A percentile compares a stretch with the other conserved stretches of the same genome.
Evolutionary conservation across 2,888 invertebrate genomes (phyloP).

Genomic region (Gymnocheta viridis): DNA sequence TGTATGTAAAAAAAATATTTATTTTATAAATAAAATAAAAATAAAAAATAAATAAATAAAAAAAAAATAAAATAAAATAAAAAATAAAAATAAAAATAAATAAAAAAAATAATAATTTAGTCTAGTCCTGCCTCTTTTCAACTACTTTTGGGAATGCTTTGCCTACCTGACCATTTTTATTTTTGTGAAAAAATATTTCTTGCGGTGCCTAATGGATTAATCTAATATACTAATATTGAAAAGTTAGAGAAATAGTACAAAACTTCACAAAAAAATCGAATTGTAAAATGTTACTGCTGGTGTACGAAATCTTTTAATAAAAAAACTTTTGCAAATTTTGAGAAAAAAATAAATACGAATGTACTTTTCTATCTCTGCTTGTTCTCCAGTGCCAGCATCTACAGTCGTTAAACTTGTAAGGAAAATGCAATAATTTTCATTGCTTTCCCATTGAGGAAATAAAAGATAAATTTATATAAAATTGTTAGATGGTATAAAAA

Average conservation of each 20-base stretch:
- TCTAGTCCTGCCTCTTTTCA: too few relatives aligned
- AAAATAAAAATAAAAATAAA: too few relatives aligned
- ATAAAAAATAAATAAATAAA: too few relatives aligned
- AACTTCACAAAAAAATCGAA: slow-evolving; percentile 50
- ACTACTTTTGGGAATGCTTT: too few relatives aligned
- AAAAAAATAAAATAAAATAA: too few relatives aligned
- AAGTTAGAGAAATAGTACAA: neutral
- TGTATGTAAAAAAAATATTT: too few relatives aligned
- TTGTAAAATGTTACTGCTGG: slow-evolving; percentile 55
- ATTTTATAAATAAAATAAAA: too few relatives aligned
- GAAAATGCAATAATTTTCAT: slow-evolving; percentile 38
- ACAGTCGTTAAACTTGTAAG: slow-evolving; percentile 30
- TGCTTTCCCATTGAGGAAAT: slow-evolving; percentile 33
- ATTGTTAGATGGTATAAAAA: neutral
- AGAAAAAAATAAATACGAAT: neutral
- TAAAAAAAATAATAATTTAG: too few relatives aligned
- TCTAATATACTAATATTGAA: slow-evolving; percentile 12
- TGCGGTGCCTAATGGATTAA: slow-evolving; percentile 13
- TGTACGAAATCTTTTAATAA: slow-evolving; percentile 46
- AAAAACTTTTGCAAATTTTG: slow-evolving; percentile 30
- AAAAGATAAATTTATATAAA: slow-evolving; percentile 25
- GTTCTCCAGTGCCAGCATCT: slow-evolving; percentile 4
- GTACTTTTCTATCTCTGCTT: neutral
- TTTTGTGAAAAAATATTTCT: neutral
- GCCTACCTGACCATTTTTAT: neutral